A percentile compares a stretch with the other conserved stretches of the same genome.
These are phyloP conservation scores for Acanthochromis polyacanthus DNA, from an alignment of 2,113 vertebrate species.

Conservation along the genomic window DNA sequence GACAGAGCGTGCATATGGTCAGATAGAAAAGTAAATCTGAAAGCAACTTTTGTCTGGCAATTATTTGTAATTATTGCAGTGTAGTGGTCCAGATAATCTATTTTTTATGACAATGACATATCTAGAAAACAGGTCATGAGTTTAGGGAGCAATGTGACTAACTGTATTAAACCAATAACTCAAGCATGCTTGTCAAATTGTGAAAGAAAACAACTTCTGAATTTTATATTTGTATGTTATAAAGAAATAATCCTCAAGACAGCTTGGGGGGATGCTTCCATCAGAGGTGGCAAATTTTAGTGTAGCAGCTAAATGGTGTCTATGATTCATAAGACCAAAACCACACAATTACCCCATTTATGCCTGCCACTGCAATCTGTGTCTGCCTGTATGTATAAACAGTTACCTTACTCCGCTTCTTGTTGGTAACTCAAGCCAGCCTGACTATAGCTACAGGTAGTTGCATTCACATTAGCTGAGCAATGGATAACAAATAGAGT, in stretches of 20 bases:
- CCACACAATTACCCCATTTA: background rate
- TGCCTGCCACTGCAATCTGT: background rate
- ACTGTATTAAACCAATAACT: background rate
- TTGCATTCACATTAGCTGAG: background rate
- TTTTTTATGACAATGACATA: slow-evolving; percentile 2
- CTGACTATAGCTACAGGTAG: background rate
- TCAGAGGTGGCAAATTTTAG: background rate
- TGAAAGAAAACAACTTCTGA: background rate
- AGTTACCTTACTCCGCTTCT: background rate
- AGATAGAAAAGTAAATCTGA: background rate
- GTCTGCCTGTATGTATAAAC: background rate
- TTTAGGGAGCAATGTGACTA: background rate
- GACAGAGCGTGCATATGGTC: background rate
- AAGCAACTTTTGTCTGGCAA: background rate
- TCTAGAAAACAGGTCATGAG: background rate
- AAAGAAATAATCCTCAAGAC: background rate
- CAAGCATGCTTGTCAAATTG: background rate
- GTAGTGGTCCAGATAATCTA: background rate
- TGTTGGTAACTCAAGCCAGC: background rate
- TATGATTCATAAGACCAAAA: background rate
- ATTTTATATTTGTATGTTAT: background rate
- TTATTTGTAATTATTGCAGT: background rate
- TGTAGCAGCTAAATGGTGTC: background rate
- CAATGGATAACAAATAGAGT: background rate
- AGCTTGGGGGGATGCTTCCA: background rate